Conservation (phyloP, 1,140 invertebrate genomes). For the Camponotus pennsylvanicus region DNA sequence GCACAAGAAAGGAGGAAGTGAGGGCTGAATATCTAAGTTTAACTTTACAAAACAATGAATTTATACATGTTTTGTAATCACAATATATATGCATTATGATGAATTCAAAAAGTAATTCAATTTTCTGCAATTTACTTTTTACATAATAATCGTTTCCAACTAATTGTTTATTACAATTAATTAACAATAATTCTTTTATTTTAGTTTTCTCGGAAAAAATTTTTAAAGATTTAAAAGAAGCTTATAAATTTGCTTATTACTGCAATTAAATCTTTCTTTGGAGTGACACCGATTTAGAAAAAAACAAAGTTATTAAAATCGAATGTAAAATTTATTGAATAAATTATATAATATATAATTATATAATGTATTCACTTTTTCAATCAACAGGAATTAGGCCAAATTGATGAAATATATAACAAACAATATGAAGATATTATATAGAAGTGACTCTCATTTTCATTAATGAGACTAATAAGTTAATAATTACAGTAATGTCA, state of each 20-base stretch:
- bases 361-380: constrained; percentile 8
- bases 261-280: not conserved
- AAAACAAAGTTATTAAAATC: constrained; percentile 10
- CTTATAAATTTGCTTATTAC: not conserved
- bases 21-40: constrained; percentile 46
- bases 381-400: constrained; percentile 37
- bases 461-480: constrained; percentile 13
- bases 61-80: constrained; percentile 43
- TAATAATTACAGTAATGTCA: constrained; percentile 39
- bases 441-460: not conserved
- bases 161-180: constrained; percentile 7
- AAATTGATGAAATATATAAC: constrained; percentile 34
- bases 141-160: constrained; percentile 5
- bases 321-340: not conserved
- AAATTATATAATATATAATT: not conserved
- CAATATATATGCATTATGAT: constrained; percentile 20
- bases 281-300: not conserved
- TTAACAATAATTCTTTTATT: not conserved
- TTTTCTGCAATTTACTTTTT: constrained; percentile 12
- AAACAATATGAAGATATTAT: constrained; percentile 14
- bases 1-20: not conserved
- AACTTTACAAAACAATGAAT: constrained; percentile 49
- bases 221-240: not conserved
- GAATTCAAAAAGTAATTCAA: constrained; percentile 13
- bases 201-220: constrained; percentile 3